Base-by-base conservation (phyloP, 37 sponge, comb jelly and placozoan species). In the Theonella swinhoei region DNA sequence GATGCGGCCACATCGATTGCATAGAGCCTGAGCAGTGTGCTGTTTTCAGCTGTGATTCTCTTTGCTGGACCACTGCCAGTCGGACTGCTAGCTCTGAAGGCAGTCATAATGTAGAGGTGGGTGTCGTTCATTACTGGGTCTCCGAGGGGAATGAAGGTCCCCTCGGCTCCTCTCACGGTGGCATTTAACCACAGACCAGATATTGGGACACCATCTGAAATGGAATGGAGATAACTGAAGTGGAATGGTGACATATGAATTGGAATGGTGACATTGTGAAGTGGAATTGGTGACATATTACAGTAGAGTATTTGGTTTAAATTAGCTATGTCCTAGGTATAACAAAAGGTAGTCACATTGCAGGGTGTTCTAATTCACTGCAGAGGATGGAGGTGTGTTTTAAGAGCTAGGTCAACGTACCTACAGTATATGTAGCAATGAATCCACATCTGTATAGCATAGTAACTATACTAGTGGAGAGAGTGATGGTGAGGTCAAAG, bases 391-490 rank as follows among this genome's bases (percentile, higher is more conserved):
- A n/a, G n/a, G n/a, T n/a, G n/a, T n/a, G n/a, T n/a, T n/a, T n/a
- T n/a, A n/a, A n/a, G n/a, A n/a, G n/a, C n/a, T n/a, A n/a, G n/a
- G n/a, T n/a, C n/a, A 32, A 72, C 72, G 17, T 17, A 72, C 72
- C 39, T 35, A 36, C 36, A 8, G 31, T 20, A 17, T 31, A 37
- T 33, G 72, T 36, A 32, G 72, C 4, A 17, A 72, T 25, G 32
- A 72, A 32, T 4, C 72, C 72, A 72, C 72, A 72, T 17, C 19
- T 25, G 72, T 72, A 72, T 4, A 72, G 31, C 17, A 72, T 72
- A 32, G 36, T 25, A 7, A 72, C 37, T 4, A 33, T 37, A 17
- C 72, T 36, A 17, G 31, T 72, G 17, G 37, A 22, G 54, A 47
- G 54, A 11, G 72, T 72, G 19, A 33, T 33, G n/a, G 39, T 36